A percentile compares a stretch with the other conserved stretches of the same genome.
Evolutionary conservation across 2,113 vertebrate species (phyloP).

Genomic region (Fregetta grallaria): DNA sequence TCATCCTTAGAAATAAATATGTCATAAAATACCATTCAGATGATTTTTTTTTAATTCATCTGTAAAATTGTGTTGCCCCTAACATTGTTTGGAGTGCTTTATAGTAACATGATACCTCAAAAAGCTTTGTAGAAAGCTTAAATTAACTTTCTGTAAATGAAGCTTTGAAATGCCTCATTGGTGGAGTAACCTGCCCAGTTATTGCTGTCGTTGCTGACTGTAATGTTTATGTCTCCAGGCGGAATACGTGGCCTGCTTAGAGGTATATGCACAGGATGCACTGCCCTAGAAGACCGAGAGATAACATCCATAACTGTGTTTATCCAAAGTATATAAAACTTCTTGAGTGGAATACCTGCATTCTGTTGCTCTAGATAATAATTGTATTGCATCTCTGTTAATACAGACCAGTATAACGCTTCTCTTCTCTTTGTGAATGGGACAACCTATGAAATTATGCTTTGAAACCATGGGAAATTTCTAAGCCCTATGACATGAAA

Average conservation of each 20-base stretch:
- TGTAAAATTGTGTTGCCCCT: not conserved
- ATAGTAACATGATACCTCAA: not conserved
- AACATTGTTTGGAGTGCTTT: not conserved
- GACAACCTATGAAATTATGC: not conserved
- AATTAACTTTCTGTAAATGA: not conserved
- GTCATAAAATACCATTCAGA: not conserved
- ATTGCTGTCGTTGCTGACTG: not conserved
- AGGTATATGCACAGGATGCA: not conserved
- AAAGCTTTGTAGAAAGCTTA: not conserved
- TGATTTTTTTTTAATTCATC: fast-evolving
- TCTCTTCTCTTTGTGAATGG: not conserved
- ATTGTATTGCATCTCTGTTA: not conserved
- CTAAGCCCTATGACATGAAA: not conserved
- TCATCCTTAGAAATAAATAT: not conserved
- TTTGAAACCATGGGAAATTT: not conserved
- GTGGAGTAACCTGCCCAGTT: not conserved
- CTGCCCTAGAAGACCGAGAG: not conserved
- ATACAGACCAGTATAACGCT: not conserved
- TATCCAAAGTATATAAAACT: not conserved
- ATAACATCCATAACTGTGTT: not conserved
- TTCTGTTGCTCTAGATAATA: not conserved
- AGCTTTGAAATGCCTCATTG: not conserved
- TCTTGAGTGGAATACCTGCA: not conserved
- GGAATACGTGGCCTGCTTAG: not conserved
- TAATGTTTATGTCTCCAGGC: not conserved